Evolutionary conservation across 37 sponge, comb jelly and placozoan genomes (phyloP), one percentile per base, ranked within the genome.

Genomic region (Eunapius fragilis): DNA sequence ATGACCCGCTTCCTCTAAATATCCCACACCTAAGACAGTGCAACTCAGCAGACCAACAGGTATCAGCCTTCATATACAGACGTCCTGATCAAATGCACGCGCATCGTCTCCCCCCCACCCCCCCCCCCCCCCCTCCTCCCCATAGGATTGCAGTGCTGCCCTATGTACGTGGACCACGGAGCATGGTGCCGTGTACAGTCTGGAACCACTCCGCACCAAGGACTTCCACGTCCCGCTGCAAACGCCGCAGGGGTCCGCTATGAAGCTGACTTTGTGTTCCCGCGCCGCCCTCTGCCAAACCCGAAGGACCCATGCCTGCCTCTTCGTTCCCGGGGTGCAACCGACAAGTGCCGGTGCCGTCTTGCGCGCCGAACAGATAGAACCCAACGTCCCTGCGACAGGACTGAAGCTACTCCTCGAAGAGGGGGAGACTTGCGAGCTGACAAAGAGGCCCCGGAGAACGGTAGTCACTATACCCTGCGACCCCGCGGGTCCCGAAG

Each of bases 371-470:
- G 80, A 85, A 31, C 90, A 69, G 48, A 2, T 90, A 19, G 90
- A 85, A 81, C 77, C 82, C 38, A 67, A 85, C 32, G 72, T 49
- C 24, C 84, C 88, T 0, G 79, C 70, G 23, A 31, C 24, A 14
- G 92, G 92, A 33, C 72, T 91, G 70, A 85, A 80, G 37, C 71
- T 91, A 25, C 23, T 91, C 0, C 72, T 76, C 36, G 87, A 87
- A 7, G 84, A 84, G 0, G 92, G 92, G 4, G 92, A 84, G 6
- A 41, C 82, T 23, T 91, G 92, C 75, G 92, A 87, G 36, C 88
- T 91, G 25, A 91, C 92, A 10, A 74, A 58, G 34, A 31, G 25
- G 12, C 92, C 92, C 13, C 74, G 92, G 14, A 79, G 28, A 26
- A 91, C 92, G 0, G 80, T 87, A 73, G 67, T 87, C 49, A 78